Evolutionary conservation across 2,797 vertebrate genomes (phyloP), one percentile per base, ranked within the genome.

Genomic region (Heliangelus exortis): DNA sequence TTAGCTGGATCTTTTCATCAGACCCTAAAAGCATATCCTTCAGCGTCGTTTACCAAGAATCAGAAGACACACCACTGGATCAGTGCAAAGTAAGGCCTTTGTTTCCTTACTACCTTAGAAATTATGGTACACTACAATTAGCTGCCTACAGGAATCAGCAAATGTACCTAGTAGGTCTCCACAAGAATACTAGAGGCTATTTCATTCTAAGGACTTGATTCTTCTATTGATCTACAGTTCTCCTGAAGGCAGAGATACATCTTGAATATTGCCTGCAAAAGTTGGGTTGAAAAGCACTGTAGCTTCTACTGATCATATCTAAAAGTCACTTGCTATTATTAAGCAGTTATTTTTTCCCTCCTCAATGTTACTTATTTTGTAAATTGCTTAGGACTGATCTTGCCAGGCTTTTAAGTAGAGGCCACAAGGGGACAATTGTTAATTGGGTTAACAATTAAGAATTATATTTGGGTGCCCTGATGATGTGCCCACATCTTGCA

Each of bases 11-110:
- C 93, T 99, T 99, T 97, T 99, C 98, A 39, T 99, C 99, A 0
- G 99, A 99, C 79, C 99, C 99, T 50, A 99, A 99, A 97, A 99
- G 99, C 85, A 98, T 99, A 97, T 98, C 98, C 72, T 99, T 99
- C 82, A 99, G 99, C 0, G 98, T 99, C 50, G 98, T 99, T 67
- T 99, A 98, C 96, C 98, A 96, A 65, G 99, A 99, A 87, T 97
- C 98, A 0, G 89, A 97, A 23, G 97, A 98, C 72, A 92, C 97
- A 0, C 97, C 98, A 0, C 96, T 99, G 94, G 98, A 99, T 72
- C 98, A 99, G 82, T 98, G 98, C 81, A 99, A 99, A 98, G 99
- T 99, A 96, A 97, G 96, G 19, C 54, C 34, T 62, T 71, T 65
- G 18, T 58, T 66, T 79, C 73, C 34, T 84, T 29, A 10, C 48